phyloP scores from a whole-genome alignment of 2,797 vertebrate genomes.

The Bucorvus abyssinicus region DNA sequence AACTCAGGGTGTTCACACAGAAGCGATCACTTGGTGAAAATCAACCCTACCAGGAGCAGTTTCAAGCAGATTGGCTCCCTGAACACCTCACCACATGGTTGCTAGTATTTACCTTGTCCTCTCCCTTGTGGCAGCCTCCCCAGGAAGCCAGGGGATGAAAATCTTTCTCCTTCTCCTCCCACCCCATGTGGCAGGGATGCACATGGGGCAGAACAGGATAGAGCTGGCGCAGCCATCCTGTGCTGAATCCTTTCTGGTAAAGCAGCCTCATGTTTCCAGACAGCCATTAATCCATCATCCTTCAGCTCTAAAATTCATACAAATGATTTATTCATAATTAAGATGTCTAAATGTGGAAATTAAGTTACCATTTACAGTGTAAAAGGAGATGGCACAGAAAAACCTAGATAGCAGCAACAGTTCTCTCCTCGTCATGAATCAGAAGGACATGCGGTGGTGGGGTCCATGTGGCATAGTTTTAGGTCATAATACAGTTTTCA shows the following conservation, averaged over 20 bases:
- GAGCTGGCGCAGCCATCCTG: neutral
- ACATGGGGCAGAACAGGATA: accelerated
- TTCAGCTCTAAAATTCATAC: constrained; percentile 15
- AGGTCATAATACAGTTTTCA: neutral
- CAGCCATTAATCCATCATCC: neutral
- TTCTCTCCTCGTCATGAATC: neutral
- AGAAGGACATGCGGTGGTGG: neutral
- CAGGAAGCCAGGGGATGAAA: neutral
- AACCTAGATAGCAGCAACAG: neutral
- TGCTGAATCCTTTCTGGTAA: neutral
- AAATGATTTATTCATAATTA: constrained; percentile 2
- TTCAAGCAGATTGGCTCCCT: neutral
- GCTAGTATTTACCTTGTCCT: neutral
- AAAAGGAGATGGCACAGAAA: neutral
- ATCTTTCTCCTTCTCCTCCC: neutral
- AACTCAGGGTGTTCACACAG: neutral
- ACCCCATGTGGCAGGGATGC: neutral
- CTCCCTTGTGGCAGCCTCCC: neutral
- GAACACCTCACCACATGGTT: neutral
- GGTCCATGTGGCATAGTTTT: neutral
- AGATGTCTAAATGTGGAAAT: constrained; percentile 27
- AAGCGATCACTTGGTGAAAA: neutral
- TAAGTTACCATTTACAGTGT: constrained; percentile 2
- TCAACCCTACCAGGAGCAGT: neutral
- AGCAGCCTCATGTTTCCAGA: neutral